phyloP scores from a whole-genome alignment of 2,888 invertebrate genomes.

The Drosophila kuntzei region DNA sequence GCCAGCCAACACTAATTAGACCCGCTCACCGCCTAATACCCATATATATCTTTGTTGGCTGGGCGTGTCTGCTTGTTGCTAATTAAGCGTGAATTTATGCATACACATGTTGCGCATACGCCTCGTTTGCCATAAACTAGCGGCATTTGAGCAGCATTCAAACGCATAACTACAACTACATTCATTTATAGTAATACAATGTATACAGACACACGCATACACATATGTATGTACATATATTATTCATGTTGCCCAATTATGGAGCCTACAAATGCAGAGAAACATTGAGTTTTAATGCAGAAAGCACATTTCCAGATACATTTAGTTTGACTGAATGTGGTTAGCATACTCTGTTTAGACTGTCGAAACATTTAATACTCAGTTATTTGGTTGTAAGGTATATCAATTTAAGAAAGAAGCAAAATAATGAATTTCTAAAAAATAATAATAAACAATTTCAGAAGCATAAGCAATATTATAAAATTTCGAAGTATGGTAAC shows the following conservation, averaged over 20 bases:
- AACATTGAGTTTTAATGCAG: conserved; percentile 49
- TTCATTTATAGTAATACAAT: conserved; percentile 31
- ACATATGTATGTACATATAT: conserved; percentile 35
- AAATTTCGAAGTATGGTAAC: too few species aligned
- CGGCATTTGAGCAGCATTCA: conserved; percentile 36
- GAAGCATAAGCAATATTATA: too few species aligned
- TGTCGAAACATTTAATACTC: too few species aligned
- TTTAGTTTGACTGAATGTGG: background rate
- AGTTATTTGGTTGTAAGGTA: too few species aligned
- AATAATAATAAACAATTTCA: too few species aligned
- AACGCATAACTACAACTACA: conserved; percentile 31
- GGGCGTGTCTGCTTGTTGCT: conserved; percentile 37
- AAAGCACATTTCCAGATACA: conserved; percentile 3
- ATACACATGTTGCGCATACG: conserved; percentile 77
- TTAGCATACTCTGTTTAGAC: background rate
- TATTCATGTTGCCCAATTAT: conserved; percentile 68
- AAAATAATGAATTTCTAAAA: too few species aligned
- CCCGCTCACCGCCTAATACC: background rate
- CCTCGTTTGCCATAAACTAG: conserved; percentile 57
- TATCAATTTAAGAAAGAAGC: too few species aligned
- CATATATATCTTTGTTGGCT: conserved; percentile 7
- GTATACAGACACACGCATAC: conserved; percentile 10
- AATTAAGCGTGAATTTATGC: conserved; percentile 80
- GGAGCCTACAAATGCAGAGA: conserved; percentile 35
- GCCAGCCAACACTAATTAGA: conserved; percentile 63